Percentiles rank a stretch among this genome's conserved stretches.
phyloP scores from a whole-genome alignment of 2,888 invertebrate genomes.

The Altica lythri region DNA sequence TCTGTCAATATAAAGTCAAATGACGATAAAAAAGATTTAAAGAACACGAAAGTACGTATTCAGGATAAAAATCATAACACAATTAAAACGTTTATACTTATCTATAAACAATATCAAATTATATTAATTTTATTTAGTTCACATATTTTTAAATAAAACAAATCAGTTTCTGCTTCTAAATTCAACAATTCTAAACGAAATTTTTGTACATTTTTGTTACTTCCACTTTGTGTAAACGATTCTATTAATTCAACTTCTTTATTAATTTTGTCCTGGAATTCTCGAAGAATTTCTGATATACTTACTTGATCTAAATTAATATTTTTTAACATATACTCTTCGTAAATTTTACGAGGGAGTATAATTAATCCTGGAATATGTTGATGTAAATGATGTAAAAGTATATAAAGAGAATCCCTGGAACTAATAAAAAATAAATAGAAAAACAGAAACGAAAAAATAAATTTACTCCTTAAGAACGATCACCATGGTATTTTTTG shows the following conservation, averaged over 20 bases:
- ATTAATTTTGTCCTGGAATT: slow-evolving; percentile 37
- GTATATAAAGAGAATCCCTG: slow-evolving; percentile 52
- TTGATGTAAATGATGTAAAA: slow-evolving; percentile 58
- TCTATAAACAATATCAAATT: too few relatives aligned
- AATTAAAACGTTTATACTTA: too few relatives aligned
- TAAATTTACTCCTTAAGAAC: too few relatives aligned
- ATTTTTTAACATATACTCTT: slow-evolving; percentile 27
- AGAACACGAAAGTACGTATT: too few relatives aligned
- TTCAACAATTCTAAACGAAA: slow-evolving; percentile 38
- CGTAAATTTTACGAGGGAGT: slow-evolving; percentile 38
- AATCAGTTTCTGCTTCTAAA: slow-evolving; percentile 43
- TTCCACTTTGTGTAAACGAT: slow-evolving; percentile 16
- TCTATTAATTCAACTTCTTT: slow-evolving; percentile 38
- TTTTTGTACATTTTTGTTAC: slow-evolving; percentile 26
- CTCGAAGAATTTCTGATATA: slow-evolving; percentile 26
- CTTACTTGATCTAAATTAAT: too few relatives aligned
- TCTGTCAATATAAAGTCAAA: too few relatives aligned
- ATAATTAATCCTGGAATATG: slow-evolving; percentile 51
- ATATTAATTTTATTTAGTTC: slow-evolving; percentile 21
- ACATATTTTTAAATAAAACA: slow-evolving; percentile 32
- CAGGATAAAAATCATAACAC: too few relatives aligned
- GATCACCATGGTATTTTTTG: too few relatives aligned
- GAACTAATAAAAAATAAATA: slow-evolving; percentile 53
- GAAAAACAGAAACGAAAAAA: too few relatives aligned
- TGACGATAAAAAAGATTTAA: too few relatives aligned